Evolutionary conservation across 1,140 invertebrate genomes (phyloP).

Genomic region (Laupala kohalensis): DNA sequence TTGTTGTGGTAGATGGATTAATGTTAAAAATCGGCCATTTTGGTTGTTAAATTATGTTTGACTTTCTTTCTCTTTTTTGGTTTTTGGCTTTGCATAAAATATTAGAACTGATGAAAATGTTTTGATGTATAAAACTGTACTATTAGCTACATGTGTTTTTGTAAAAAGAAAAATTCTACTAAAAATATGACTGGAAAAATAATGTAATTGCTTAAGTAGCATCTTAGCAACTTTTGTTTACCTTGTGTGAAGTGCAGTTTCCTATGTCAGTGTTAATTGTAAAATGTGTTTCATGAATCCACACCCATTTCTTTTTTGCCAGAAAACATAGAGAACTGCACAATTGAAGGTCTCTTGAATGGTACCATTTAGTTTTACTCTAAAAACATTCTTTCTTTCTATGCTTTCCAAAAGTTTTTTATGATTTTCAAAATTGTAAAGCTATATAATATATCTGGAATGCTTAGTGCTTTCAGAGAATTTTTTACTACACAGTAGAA

Average conservation of each 20-base stretch:
- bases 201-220: neutral
- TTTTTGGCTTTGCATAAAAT: conserved; percentile 3
- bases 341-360: neutral
- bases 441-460: neutral
- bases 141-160: neutral
- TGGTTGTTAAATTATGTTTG: conserved; percentile 1
- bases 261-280: neutral
- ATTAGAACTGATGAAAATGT: conserved; percentile 7
- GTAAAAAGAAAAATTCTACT: neutral
- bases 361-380: neutral
- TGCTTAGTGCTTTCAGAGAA: neutral
- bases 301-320: neutral
- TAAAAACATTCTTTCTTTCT: neutral
- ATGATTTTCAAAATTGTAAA: neutral
- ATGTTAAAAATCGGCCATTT: neutral
- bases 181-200: neutral
- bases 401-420: neutral
- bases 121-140: conserved; percentile 6
- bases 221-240: neutral
- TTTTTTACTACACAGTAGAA: neutral
- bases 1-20: neutral
- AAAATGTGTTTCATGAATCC: neutral
- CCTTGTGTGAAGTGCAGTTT: neutral
- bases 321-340: neutral
- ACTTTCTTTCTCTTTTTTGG: neutral